Conservation (phyloP, 2,113 vertebrate species). For the Shinisaurus crocodilurus region DNA sequence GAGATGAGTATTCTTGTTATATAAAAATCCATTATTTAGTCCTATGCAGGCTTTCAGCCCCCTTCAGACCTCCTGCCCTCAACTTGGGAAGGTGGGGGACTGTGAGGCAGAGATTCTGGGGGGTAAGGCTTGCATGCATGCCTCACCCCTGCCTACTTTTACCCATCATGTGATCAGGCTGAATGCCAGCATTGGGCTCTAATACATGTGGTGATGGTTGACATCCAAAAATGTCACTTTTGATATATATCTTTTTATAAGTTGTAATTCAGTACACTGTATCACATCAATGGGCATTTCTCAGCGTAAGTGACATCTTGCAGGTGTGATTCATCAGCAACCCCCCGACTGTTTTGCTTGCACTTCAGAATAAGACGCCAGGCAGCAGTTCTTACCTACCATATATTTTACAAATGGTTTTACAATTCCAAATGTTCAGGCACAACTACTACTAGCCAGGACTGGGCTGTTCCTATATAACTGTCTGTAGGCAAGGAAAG, state of each 20-base stretch:
- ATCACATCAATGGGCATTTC: conserved; percentile 23
- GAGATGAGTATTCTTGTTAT: not conserved
- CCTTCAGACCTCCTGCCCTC: too few relatives aligned
- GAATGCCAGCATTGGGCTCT: too few relatives aligned
- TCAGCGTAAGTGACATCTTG: conserved; percentile 17
- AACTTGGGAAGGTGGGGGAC: too few relatives aligned
- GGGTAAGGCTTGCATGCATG: not conserved
- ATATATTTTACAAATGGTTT: conserved; percentile 38
- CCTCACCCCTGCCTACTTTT: not conserved
- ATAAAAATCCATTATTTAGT: not conserved
- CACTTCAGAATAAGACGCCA: conserved; percentile 25
- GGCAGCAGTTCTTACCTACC: conserved; percentile 12
- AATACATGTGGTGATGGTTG: not conserved
- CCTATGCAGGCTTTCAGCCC: too few relatives aligned
- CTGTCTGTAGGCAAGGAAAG: not conserved
- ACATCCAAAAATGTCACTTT: not conserved
- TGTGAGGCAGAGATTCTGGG: too few relatives aligned
- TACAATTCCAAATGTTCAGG: conserved; percentile 13
- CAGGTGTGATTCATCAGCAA: not conserved
- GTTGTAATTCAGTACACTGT: conserved; percentile 23
- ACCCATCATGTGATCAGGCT: not conserved
- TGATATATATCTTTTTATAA: conserved; percentile 11
- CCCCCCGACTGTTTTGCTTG: conserved; percentile 20
- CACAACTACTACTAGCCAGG: not conserved
- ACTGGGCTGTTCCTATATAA: conserved; percentile 24